Evolutionary conservation across 2,797 vertebrate genomes (phyloP).

Genomic region (Leuciscus waleckii): DNA sequence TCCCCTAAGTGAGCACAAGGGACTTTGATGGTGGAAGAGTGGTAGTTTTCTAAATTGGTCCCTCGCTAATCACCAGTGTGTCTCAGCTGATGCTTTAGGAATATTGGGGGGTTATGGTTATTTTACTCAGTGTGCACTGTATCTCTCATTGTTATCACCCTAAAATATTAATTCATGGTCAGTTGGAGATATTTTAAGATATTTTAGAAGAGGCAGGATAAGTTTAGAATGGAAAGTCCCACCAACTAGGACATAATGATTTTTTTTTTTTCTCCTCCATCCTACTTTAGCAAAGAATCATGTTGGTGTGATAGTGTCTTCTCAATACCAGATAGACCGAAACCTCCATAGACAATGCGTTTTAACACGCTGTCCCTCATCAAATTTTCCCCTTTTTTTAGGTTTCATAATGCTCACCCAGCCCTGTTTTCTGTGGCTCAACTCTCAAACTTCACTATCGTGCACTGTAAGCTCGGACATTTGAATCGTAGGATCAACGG

Average conservation of each 20-base stretch:
- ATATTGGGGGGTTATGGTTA: constrained; percentile 46
- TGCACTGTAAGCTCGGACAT: constrained; percentile 76
- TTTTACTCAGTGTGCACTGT: constrained; percentile 40
- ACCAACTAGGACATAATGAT: constrained; percentile 25
- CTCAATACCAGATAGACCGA: not conserved
- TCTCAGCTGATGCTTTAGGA: constrained; percentile 56
- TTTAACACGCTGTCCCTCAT: constrained; percentile 26
- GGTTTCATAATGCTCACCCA: constrained; percentile 85
- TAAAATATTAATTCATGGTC: not conserved
- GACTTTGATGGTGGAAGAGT: constrained; percentile 65
- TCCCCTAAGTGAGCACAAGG: constrained; percentile 64
- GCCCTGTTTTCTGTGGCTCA: constrained; percentile 84
- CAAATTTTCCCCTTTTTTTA: constrained; percentile 59
- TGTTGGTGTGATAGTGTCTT: constrained; percentile 14
- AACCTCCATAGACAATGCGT: not conserved
- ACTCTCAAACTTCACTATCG: constrained; percentile 77
- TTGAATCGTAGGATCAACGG: constrained; percentile 78
- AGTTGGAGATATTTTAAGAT: constrained; percentile 21
- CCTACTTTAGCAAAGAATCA: constrained; percentile 9
- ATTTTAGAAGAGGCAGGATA: constrained; percentile 20
- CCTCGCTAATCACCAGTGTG: constrained; percentile 57
- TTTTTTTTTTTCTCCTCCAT: not conserved
- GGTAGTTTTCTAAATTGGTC: constrained; percentile 65
- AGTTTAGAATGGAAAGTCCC: constrained; percentile 33
- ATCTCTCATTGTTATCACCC: constrained; percentile 23